Percentiles rank a stretch among this genome's conserved stretches.
phyloP scores from a whole-genome alignment of 2,113 vertebrate genomes.

The Grallaria varia region DNA sequence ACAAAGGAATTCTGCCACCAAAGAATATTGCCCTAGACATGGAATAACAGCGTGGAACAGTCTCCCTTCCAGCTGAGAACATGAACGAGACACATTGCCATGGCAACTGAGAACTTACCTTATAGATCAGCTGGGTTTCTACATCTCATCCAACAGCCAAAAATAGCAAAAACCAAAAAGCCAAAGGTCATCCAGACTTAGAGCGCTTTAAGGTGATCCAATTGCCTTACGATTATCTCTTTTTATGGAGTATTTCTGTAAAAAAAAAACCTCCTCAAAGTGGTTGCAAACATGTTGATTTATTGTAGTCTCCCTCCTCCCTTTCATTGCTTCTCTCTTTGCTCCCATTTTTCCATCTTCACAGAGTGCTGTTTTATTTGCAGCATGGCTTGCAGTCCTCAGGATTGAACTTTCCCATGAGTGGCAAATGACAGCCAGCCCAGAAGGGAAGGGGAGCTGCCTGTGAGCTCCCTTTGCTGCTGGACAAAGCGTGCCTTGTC shows the following conservation, averaged over 20 bases:
- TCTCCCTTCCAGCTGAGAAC: not conserved
- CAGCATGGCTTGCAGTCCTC: not conserved
- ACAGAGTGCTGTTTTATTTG: not conserved
- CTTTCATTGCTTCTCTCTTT: not conserved
- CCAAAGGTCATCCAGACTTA: not conserved
- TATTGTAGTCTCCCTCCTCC: not conserved
- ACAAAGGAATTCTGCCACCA: slow-evolving; percentile 27
- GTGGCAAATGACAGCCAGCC: not conserved
- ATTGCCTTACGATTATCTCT: slow-evolving; percentile 6
- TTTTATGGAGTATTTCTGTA: not conserved
- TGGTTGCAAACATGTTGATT: not conserved
- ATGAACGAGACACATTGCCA: not conserved
- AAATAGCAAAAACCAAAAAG: not conserved
- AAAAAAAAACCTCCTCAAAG: not conserved
- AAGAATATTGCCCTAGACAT: not conserved
- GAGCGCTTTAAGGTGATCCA: not conserved
- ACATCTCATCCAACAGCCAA: not conserved
- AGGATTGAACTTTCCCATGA: not conserved
- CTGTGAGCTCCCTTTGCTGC: not conserved
- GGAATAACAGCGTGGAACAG: not conserved
- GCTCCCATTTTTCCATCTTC: not conserved
- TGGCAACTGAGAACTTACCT: slow-evolving; percentile 38
- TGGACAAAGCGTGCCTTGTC: not conserved
- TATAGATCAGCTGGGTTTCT: slow-evolving; percentile 22
- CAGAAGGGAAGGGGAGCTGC: not conserved